Percentiles rank a stretch among this genome's conserved stretches.
phyloP scores from a whole-genome alignment of 2,888 invertebrate genomes.

The Gibbula magus region DNA sequence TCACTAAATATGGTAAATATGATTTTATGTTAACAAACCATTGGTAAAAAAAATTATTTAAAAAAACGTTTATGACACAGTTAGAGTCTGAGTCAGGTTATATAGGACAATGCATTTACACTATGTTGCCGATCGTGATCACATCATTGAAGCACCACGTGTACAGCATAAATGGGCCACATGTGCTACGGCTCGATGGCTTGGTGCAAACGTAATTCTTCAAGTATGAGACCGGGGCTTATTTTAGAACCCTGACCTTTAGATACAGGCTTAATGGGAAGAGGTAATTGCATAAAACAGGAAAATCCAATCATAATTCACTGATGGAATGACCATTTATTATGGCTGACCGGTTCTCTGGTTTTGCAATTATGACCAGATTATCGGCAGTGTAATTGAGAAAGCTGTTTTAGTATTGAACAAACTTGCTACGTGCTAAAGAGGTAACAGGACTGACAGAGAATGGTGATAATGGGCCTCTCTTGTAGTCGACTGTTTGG shows the following conservation, averaged over 20 bases:
- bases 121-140: neutral
- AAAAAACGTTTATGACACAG: too few relatives aligned
- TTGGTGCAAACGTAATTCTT: neutral
- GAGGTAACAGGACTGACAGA: too few relatives aligned
- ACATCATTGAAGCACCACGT: slow-evolving; percentile 11
- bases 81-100: neutral
- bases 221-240: neutral
- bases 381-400: neutral
- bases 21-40: too few relatives aligned
- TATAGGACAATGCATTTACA: slow-evolving; percentile 18
- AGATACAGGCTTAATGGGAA: neutral
- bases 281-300: slow-evolving; percentile 13
- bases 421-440: too few relatives aligned
- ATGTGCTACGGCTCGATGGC: neutral
- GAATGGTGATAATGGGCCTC: too few relatives aligned
- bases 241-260: neutral
- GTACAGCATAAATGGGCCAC: neutral
- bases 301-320: slow-evolving; percentile 14
- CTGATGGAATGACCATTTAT: slow-evolving; percentile 11
- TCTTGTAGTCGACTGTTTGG: too few relatives aligned
- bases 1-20: too few relatives aligned
- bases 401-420: neutral
- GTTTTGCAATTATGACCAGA: slow-evolving; percentile 8
- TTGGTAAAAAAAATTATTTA: too few relatives aligned
- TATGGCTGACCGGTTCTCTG: neutral